These are phyloP conservation scores for Orchestia grillus DNA, from an alignment of 1,140 invertebrate species.

Conservation along the genomic window DNA sequence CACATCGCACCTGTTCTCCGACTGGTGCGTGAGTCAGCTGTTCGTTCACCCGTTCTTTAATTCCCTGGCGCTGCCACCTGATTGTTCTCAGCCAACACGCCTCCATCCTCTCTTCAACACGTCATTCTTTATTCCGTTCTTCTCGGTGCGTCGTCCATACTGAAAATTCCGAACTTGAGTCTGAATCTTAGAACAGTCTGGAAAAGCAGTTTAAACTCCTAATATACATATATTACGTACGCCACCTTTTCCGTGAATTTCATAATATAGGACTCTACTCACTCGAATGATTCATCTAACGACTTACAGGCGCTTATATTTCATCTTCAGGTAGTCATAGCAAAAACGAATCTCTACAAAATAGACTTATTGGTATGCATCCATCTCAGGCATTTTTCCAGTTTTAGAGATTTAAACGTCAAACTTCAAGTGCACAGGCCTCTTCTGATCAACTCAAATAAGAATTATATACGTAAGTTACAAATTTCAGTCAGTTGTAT, in stretches of 20 bases:
- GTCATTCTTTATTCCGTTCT: not conserved
- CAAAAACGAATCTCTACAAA: not conserved
- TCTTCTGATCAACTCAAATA: too few species aligned
- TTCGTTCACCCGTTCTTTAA: conserved; percentile 1
- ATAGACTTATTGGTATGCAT: not conserved
- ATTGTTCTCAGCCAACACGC: conserved; percentile 39
- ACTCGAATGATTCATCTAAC: not conserved
- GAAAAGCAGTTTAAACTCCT: not conserved
- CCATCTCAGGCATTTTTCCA: too few species aligned
- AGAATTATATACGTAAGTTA: too few species aligned
- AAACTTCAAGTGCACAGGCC: too few species aligned
- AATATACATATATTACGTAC: not conserved
- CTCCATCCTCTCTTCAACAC: not conserved
- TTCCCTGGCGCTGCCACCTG: not conserved
- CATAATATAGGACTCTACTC: not conserved
- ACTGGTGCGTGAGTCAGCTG: conserved; percentile 22
- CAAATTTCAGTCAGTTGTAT: too few species aligned
- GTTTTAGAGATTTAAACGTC: too few species aligned
- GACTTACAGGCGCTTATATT: not conserved
- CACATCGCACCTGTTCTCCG: conserved; percentile 1
- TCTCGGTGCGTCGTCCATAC: not conserved
- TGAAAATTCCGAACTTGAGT: not conserved
- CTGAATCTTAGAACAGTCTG: not conserved
- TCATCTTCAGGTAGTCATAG: not conserved
- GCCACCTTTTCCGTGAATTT: not conserved